Conservation (phyloP, 1,140 invertebrate genomes). For the Agrilus planipennis region DNA sequence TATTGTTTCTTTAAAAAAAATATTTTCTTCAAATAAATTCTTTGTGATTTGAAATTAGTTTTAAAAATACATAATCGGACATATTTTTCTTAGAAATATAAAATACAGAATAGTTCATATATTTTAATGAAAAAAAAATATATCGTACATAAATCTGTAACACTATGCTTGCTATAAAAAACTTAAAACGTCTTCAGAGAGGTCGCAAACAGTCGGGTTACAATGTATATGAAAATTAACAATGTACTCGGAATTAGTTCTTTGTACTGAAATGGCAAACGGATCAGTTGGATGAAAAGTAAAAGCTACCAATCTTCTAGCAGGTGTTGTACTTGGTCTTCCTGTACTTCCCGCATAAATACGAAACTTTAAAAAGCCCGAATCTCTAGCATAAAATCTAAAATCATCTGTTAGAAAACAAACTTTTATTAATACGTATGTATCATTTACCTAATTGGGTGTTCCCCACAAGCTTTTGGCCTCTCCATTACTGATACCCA, state of each 20-base stretch:
- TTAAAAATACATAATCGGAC: too few relatives aligned
- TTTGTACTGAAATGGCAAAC: conserved; percentile 90
- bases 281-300: conserved; percentile 96
- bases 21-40: too few relatives aligned
- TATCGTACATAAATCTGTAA: too few relatives aligned
- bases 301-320: conserved; percentile 83
- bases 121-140: too few relatives aligned
- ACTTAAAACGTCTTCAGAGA: too few relatives aligned
- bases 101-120: too few relatives aligned
- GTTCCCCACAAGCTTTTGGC: conserved; percentile 86
- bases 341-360: conserved; percentile 68
- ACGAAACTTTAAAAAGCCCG: conserved; percentile 77
- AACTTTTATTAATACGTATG: background rate
- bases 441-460: conserved; percentile 70
- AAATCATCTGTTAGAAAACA: conserved; percentile 25
- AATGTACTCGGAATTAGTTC: conserved; percentile 90
- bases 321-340: conserved; percentile 43
- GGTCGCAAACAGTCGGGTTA: too few relatives aligned
- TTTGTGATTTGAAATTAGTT: too few relatives aligned
- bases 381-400: conserved; percentile 84
- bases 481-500: conserved; percentile 92
- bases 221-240: conserved; percentile 96
- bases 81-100: too few relatives aligned
- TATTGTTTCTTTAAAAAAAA: too few relatives aligned
- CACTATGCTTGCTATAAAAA: too few relatives aligned